Evolutionary conservation across 2,888 invertebrate species (phyloP).

Genomic region (Agonopterix subpropinquella): DNA sequence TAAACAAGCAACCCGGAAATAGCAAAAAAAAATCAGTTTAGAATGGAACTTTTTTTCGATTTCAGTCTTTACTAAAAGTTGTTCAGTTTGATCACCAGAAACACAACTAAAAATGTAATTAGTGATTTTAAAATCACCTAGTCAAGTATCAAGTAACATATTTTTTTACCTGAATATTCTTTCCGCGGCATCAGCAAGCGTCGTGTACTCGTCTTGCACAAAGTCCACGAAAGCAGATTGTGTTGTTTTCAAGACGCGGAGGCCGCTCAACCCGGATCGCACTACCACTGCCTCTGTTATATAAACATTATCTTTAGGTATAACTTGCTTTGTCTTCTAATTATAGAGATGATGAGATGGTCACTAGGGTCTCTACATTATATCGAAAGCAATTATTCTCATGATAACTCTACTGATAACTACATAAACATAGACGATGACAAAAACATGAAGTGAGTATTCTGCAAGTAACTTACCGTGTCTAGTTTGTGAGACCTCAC

Average conservation of each 20-base stretch:
- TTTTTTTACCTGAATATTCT: conserved; percentile 77
- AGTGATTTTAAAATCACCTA: neutral
- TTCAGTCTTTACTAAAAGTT: too few species aligned
- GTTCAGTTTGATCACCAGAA: too few species aligned
- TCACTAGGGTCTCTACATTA: too few species aligned
- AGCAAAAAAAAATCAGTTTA: too few species aligned
- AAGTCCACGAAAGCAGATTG: conserved; percentile 88
- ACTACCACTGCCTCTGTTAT: conserved; percentile 72
- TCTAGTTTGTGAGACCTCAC: conserved; percentile 80
- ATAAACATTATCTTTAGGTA: conserved; percentile 6
- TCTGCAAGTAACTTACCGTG: conserved; percentile 71
- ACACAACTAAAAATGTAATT: too few species aligned
- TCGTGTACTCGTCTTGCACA: conserved; percentile 85
- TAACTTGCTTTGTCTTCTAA: neutral
- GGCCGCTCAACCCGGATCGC: conserved; percentile 80
- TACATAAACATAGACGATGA: neutral
- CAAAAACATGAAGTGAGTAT: neutral
- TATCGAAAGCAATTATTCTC: too few species aligned
- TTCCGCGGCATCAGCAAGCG: conserved; percentile 83
- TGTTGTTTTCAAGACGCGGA: conserved; percentile 86
- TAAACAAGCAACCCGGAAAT: too few species aligned
- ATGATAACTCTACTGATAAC: neutral
- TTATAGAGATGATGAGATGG: too few species aligned
- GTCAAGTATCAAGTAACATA: too few species aligned
- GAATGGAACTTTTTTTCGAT: too few species aligned